Evolutionary conservation across 2,888 invertebrate genomes (phyloP), one percentile per base, ranked within the genome.

Genomic region (Eupithecia insigniata): DNA sequence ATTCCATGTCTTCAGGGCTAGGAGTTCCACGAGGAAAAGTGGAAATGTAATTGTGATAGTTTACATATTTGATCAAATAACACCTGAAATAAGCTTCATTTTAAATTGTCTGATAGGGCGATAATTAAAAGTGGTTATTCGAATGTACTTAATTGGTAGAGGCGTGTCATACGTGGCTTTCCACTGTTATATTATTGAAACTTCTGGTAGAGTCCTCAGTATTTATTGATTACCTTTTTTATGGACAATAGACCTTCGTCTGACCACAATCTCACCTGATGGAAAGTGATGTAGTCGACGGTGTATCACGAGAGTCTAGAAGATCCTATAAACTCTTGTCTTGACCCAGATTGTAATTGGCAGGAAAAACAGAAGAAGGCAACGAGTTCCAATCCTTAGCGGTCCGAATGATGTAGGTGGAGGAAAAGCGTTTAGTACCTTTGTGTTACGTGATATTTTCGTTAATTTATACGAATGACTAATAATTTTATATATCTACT

Each of bases 1-100:
- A 90, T 89, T 85, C 85, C 83, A 82, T 84, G 84, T 85, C 83
- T 84, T 78, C 78, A 74, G 80, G 79, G 83, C 80, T 86, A 14
- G 22, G 62, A 60, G 30, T 73, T 81, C 77, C 79, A 80, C 75
- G 83, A 80, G 79, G 82, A 81, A 86, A 84, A 84, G 83, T 85
- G 84, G 87, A 83, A 85, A 87, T 84, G 82, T 89, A 90, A 92
- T 90, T 89, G 89, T 84, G 77, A 76, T 70, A 81, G 84, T 85
- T 86, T 92, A 86, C 89, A 93, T 92, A 87, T 89, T 89, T 92
- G 85, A 93, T 91, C 85, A 88, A 90, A 90, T 92, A 89, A 91
- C 94, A 91, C 93, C 92, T 94, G 89, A 90, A 90, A 92, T 93
- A 90, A 89, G 92, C 93, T 92, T 93, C 86, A 83, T 71, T 77